Conservation (phyloP, 2,797 vertebrate species). For the Muraenolepis orangiensis region DNA sequence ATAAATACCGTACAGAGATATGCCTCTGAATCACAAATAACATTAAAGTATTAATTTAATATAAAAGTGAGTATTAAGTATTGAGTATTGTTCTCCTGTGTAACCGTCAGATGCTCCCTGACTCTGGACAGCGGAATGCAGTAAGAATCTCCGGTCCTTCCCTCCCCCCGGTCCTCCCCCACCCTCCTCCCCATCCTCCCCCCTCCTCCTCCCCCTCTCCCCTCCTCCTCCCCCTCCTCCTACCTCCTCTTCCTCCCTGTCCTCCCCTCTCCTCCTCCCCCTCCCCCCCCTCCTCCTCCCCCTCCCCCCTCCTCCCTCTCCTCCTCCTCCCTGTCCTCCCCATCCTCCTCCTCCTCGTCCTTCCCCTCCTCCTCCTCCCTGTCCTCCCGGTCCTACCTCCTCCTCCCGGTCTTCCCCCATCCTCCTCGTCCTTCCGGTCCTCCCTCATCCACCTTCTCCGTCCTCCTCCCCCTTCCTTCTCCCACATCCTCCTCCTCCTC, state of each 20-base stretch:
- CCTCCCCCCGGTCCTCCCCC: slow-evolving; percentile 62
- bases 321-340: background rate
- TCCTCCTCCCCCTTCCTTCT: no score
- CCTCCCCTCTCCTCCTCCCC: slow-evolving; percentile 42
- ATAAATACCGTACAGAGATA: no score
- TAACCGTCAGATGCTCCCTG: slow-evolving; percentile 80
- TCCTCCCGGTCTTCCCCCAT: no score
- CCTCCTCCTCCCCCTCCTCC: background rate
- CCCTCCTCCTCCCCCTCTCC: slow-evolving; percentile 23
- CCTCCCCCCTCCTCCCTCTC: slow-evolving; percentile 13
- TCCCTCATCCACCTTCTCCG: no score
- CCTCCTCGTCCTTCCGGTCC: background rate
- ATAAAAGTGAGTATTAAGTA: no score
- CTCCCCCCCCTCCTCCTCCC: slow-evolving; percentile 14
- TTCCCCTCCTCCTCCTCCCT: no score
- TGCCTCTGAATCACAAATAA: no score
- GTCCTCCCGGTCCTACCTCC: no score
- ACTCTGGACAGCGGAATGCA: slow-evolving; percentile 77
- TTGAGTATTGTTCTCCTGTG: slow-evolving; percentile 78
- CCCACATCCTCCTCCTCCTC: no score
- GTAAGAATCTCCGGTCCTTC: slow-evolving; percentile 85
- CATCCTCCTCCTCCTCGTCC: no score
- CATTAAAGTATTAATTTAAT: no score
- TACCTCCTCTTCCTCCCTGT: no score
- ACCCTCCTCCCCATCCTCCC: slow-evolving; percentile 17